Conservation (phyloP, 2,888 invertebrate genomes). For the Anthrax anthrax region DNA sequence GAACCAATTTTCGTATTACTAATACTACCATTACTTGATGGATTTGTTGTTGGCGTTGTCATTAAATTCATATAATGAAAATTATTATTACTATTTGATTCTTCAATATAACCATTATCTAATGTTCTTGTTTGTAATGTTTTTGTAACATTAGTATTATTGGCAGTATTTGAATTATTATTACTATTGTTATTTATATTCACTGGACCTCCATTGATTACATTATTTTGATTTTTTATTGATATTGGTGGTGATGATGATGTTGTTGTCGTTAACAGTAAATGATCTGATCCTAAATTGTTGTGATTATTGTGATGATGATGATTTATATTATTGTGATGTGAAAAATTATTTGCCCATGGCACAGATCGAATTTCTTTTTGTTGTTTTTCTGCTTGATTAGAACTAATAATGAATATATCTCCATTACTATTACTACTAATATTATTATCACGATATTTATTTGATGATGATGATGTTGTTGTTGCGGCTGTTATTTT, state of each 20-base stretch:
- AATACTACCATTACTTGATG: slow-evolving; percentile 24
- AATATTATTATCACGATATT: not conserved
- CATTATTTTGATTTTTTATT: not conserved
- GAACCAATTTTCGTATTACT: slow-evolving; percentile 28
- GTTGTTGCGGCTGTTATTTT: not conserved
- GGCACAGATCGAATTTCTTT: not conserved
- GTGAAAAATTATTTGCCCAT: not conserved
- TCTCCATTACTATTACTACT: not conserved
- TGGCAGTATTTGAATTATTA: not conserved
- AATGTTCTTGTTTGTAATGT: not conserved
- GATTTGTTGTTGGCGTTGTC: slow-evolving; percentile 21
- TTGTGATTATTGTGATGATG: not conserved
- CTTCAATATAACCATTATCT: slow-evolving; percentile 2
- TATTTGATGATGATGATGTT: not conserved
- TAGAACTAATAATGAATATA: slow-evolving; percentile 6
- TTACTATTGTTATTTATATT: not conserved
- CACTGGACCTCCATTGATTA: not conserved
- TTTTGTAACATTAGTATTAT: not conserved
- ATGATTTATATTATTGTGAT: not conserved
- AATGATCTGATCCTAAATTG: not conserved
- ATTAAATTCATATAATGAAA: slow-evolving; percentile 18
- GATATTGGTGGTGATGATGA: not conserved
- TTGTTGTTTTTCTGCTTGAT: slow-evolving; percentile 4
- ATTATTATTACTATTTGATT: slow-evolving; percentile 17
- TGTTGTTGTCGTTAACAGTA: not conserved